These are phyloP conservation scores for Nibea albiflora DNA, from an alignment of 2,113 vertebrate genomes.

Conservation along the genomic window DNA sequence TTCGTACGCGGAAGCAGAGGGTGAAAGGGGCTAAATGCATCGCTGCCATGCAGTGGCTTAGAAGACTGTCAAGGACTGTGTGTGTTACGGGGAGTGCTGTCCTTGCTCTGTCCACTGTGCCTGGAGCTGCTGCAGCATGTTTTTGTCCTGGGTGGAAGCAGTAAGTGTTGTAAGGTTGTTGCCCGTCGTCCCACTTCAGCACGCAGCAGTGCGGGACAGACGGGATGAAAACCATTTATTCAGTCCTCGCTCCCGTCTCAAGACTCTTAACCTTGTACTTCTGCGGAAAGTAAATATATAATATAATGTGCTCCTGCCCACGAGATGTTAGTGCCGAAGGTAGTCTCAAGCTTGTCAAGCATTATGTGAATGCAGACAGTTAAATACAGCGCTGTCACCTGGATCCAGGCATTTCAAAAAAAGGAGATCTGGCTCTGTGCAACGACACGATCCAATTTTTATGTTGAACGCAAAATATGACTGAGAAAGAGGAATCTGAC, in stretches of 20 bases:
- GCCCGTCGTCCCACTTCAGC: conserved; percentile 24
- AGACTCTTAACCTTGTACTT: conserved; percentile 27
- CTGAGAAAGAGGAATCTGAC: conserved; percentile 33
- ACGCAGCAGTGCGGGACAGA: conserved; percentile 36
- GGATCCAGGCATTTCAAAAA: conserved; percentile 33
- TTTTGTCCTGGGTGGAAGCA: conserved; percentile 61
- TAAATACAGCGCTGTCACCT: conserved; percentile 37
- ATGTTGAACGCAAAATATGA: conserved; percentile 50
- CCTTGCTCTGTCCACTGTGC: conserved; percentile 2
- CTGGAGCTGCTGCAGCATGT: conserved; percentile 45
- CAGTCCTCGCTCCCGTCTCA: conserved; percentile 22
- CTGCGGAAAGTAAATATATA: conserved; percentile 19
- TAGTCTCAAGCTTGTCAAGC: conserved; percentile 23
- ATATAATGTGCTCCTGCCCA: conserved; percentile 36
- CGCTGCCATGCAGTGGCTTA: conserved; percentile 45
- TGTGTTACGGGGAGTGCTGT: conserved; percentile 17
- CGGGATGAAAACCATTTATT: conserved; percentile 27
- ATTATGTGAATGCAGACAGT: conserved; percentile 27
- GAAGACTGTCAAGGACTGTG: conserved; percentile 38
- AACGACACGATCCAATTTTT: conserved; percentile 18
- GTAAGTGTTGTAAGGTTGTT: conserved; percentile 34
- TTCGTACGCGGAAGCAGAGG: conserved; percentile 47
- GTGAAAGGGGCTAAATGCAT: conserved; percentile 40
- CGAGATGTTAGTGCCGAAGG: conserved; percentile 14
- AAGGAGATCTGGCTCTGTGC: conserved; percentile 29